phyloP scores from a whole-genome alignment of 2,888 invertebrate genomes.

The Onchidella celtica region DNA sequence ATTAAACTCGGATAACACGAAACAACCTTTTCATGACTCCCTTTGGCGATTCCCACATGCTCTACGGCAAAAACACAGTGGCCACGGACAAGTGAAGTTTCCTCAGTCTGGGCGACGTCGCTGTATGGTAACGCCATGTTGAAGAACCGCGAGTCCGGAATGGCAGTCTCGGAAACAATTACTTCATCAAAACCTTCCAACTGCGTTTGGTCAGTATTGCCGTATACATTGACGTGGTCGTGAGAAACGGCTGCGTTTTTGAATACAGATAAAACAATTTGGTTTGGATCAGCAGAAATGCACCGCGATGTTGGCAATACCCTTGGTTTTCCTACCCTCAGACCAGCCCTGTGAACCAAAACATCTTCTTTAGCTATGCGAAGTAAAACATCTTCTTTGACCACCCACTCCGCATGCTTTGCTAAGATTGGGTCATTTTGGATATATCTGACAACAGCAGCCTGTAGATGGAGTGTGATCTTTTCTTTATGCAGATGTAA shows the following conservation, averaged over 20 bases:
- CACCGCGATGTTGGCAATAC: constrained; percentile 24
- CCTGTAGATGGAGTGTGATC: too few species aligned
- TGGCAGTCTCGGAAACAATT: constrained; percentile 18
- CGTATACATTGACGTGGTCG: constrained; percentile 34
- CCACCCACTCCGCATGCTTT: too few species aligned
- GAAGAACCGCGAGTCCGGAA: constrained; percentile 32
- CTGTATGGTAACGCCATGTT: too few species aligned
- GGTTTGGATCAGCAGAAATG: constrained; percentile 33
- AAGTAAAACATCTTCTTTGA: too few species aligned
- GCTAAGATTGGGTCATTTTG: too few species aligned
- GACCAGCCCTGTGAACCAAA: constrained; percentile 40
- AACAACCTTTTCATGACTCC: not conserved
- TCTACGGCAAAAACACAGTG: too few species aligned
- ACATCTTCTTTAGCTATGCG: too few species aligned
- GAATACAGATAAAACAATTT: too few species aligned
- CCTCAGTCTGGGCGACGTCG: too few species aligned
- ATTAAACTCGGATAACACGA: constrained; percentile 46
- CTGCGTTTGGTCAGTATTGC: not conserved
- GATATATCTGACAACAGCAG: too few species aligned
- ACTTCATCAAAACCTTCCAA: not conserved
- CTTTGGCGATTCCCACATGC: not conserved
- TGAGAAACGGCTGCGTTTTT: not conserved
- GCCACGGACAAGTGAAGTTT: too few species aligned
- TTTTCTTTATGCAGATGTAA: too few species aligned
- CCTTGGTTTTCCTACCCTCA: constrained; percentile 36